These are phyloP conservation scores for Battus philenor DNA, from an alignment of 1,140 invertebrate species.

Conservation along the genomic window DNA sequence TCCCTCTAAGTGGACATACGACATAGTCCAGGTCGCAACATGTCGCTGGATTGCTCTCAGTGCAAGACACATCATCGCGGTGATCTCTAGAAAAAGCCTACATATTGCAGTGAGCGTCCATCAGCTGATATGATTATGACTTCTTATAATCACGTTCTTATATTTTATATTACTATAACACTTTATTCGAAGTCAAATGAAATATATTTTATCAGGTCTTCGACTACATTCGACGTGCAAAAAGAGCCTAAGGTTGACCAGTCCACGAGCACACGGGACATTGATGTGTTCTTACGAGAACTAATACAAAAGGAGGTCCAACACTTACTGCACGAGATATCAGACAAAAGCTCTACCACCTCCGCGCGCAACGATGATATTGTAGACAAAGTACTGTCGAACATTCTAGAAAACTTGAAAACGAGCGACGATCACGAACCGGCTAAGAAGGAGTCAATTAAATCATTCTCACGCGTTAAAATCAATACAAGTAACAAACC, in stretches of 20 bases:
- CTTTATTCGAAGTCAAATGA: too few relatives aligned
- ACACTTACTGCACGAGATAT: conserved; percentile 41
- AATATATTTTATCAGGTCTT: conserved; percentile 7
- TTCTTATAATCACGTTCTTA: too few relatives aligned
- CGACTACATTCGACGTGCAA: not conserved
- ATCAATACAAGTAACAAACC: conserved; percentile 67
- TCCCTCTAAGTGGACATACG: too few relatives aligned
- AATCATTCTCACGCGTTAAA: conserved; percentile 57
- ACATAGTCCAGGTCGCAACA: too few relatives aligned
- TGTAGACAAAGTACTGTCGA: conserved; percentile 47
- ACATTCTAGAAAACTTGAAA: conserved; percentile 48
- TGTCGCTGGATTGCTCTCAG: too few relatives aligned
- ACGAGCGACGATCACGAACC: conserved; percentile 27
- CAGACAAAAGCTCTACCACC: conserved; percentile 33
- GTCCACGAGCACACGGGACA: conserved; percentile 54
- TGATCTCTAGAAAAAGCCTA: too few relatives aligned
- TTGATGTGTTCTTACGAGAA: conserved; percentile 57
- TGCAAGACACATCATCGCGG: too few relatives aligned
- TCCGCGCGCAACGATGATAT: conserved; percentile 33
- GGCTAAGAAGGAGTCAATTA: conserved; percentile 31
- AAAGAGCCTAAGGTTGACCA: conserved; percentile 43
- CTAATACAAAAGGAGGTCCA: conserved; percentile 61
- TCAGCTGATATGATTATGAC: too few relatives aligned
- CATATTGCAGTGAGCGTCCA: too few relatives aligned
- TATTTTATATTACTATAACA: too few relatives aligned